Conservation (phyloP, 2,888 invertebrate genomes). For the Campoplex capitator region DNA sequence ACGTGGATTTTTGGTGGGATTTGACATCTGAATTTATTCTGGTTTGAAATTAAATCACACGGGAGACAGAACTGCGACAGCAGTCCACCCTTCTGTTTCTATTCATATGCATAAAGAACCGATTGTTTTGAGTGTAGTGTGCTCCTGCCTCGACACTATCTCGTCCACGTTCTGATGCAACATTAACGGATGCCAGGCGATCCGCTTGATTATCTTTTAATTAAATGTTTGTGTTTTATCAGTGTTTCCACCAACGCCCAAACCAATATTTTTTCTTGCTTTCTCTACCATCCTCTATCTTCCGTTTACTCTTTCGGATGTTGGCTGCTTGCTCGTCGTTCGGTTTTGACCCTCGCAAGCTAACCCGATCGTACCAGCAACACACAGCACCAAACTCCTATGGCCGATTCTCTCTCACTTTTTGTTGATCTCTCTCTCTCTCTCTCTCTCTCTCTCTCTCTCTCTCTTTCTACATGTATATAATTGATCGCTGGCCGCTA, state of each 20-base stretch:
- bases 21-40: conserved; percentile 81
- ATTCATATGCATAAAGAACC: conserved; percentile 82
- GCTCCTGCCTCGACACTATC: conserved; percentile 51
- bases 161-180: conserved; percentile 59
- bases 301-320: conserved; percentile 60
- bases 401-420: conserved; percentile 14
- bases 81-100: conserved; percentile 39
- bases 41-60: conserved; percentile 81
- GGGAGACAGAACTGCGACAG: conserved; percentile 47
- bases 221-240: conserved; percentile 83
- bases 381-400: conserved; percentile 32
- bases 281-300: conserved; percentile 14
- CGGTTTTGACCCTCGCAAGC: conserved; percentile 57
- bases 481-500: not conserved
- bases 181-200: conserved; percentile 73
- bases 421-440: conserved; percentile 11
- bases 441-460: conserved; percentile 24
- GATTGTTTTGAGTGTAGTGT: conserved; percentile 75
- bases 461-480: not conserved
- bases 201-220: conserved; percentile 83
- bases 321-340: conserved; percentile 50
- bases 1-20: conserved; percentile 58
- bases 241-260: conserved; percentile 67
- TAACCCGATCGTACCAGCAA: conserved; percentile 42
- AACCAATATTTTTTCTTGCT: conserved; percentile 25